phyloP scores from a whole-genome alignment of 2,888 invertebrate species.

The Drosophila neonasuta region DNA sequence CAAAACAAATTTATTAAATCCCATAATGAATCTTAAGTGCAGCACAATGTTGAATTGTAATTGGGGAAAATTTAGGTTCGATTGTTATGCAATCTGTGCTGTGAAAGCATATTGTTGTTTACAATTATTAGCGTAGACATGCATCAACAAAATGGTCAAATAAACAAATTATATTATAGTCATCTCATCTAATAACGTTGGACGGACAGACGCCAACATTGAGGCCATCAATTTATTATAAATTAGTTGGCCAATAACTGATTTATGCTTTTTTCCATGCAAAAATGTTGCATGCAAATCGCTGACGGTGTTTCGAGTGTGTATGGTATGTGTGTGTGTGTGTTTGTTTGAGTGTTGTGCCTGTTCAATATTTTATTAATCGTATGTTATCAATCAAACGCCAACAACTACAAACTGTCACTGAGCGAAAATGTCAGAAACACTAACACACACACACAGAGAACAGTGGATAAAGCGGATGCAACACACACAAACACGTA shows the following conservation, averaged over 20 bases:
- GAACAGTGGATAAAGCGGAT: conserved; percentile 9
- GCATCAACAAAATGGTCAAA: conserved; percentile 46
- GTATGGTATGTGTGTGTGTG: conserved; percentile 8
- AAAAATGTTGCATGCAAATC: conserved; percentile 57
- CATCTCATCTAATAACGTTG: conserved; percentile 51
- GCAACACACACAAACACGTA: conserved; percentile 2
- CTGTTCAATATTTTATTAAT: conserved; percentile 77
- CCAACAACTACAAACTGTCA: conserved; percentile 58
- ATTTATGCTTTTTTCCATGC: conserved; percentile 68
- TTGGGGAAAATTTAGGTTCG: conserved; percentile 1
- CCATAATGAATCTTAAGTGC: neutral
- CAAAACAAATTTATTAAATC: no score
- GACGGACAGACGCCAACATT: conserved; percentile 18
- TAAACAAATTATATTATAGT: conserved; percentile 65
- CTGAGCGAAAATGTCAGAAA: conserved; percentile 36
- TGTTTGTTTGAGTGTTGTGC: conserved; percentile 32
- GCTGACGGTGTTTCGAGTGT: conserved; percentile 7
- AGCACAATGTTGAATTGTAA: conserved; percentile 5
- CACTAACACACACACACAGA: conserved; percentile 17
- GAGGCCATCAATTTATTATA: conserved; percentile 70
- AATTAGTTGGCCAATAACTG: conserved; percentile 58
- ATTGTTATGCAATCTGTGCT: conserved; percentile 20
- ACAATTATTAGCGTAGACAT: conserved; percentile 44
- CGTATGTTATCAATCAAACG: conserved; percentile 76
- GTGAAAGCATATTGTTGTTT: conserved; percentile 56